Percentiles rank a stretch among this genome's conserved stretches.
Evolutionary conservation across 1,140 invertebrate genomes (phyloP).

Genomic region (Trachymyrmex septentrionalis): DNA sequence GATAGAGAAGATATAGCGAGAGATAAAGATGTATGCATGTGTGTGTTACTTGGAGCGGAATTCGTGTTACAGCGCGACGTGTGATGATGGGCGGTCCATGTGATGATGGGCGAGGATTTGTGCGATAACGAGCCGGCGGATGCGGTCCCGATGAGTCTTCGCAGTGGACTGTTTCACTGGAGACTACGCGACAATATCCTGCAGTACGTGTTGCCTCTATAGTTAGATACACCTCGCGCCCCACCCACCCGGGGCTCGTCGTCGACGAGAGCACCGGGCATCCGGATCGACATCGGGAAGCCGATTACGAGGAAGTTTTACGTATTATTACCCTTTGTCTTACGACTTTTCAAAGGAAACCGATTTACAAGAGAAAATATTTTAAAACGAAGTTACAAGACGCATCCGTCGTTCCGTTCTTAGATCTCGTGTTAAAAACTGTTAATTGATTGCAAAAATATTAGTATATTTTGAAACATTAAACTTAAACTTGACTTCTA

Average conservation of each 20-base stretch:
- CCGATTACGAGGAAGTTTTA: neutral
- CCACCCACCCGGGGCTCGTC: conserved; percentile 72
- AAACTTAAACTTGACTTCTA: neutral
- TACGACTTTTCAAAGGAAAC: neutral
- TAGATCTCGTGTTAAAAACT: neutral
- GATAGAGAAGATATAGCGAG: conserved; percentile 23
- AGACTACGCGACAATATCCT: conserved; percentile 84
- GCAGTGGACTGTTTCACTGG: conserved; percentile 84
- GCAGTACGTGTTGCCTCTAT: conserved; percentile 83
- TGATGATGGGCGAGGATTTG: conserved; percentile 35
- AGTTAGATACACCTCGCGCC: conserved; percentile 83
- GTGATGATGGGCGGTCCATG: neutral
- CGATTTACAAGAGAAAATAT: neutral
- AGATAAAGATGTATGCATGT: conserved; percentile 30
- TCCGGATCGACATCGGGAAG: conserved; percentile 18
- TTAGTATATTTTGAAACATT: neutral
- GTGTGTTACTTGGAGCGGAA: conserved; percentile 62
- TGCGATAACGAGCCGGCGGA: conserved; percentile 66
- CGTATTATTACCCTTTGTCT: neutral
- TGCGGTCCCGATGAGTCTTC: conserved; percentile 82
- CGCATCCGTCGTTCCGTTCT: neutral
- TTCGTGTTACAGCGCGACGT: conserved; percentile 18
- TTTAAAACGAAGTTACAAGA: neutral
- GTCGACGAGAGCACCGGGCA: conserved; percentile 33
- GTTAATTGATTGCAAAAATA: neutral